Evolutionary conservation across 2,797 vertebrate genomes (phyloP), one percentile per base, ranked within the genome.

Genomic region (Harpagifer antarcticus): DNA sequence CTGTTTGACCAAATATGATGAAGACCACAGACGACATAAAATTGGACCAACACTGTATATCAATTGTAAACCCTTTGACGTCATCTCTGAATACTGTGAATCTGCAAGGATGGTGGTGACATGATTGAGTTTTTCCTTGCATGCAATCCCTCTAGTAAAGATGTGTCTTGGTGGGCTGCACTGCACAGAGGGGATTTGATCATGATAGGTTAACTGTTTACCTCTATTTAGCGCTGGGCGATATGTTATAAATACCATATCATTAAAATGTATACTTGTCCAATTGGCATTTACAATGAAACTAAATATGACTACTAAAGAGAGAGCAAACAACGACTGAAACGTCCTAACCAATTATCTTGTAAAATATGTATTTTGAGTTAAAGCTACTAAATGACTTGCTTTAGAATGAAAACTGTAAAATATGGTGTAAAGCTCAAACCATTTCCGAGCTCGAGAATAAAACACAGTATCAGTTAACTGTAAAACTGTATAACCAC

Each of bases 1-100:
- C 97, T 60, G 96, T 98, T 82, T 99, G 91, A 94, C 59, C 0
- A 3, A n/a, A 16, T 33, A 14, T 5, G 44, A n/a, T 2, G 37
- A 14, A 23, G 31, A 56, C 5, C 43, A n/a, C 45, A 14, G 42
- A 40, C 68, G 66, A 81, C 62, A 61, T 23, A 17, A 63, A 40
- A 78, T 33, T 66, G 78, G 83, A 84, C 87, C 71, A 72, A 10
- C 13, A 75, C 77, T 83, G 74, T 85, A 79, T 70, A 85, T 65
- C 53, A 13, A 16, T 50, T 45, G 43, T 75, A 27, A 61, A 72
- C 70, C 85, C 70, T 81, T 49, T 64, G 63, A 82, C 60, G 47
- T 70, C 17, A 79, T 70, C 68, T 83, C 72, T 77, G 65, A 88
- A 87, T 90, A 92, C 91, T 92, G 89, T 93, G 91, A 93, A 89